Evolutionary conservation across 2,888 invertebrate species (phyloP).

Genomic region (Notocelia uddmanniana): DNA sequence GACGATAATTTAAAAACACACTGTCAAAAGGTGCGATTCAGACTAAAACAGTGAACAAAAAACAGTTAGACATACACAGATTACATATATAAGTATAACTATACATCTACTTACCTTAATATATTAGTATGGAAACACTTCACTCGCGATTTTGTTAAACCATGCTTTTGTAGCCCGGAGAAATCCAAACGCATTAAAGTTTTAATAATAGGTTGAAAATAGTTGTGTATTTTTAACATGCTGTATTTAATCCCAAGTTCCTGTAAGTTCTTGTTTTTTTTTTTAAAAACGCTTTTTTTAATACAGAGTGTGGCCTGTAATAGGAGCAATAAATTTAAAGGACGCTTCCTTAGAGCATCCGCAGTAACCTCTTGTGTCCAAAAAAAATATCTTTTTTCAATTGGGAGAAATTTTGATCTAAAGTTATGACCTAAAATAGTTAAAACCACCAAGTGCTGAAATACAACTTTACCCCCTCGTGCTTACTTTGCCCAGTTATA

Average conservation of each 20-base stretch:
- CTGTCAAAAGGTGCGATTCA: conserved; percentile 7
- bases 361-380: no score
- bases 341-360: no score
- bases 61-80: conserved; percentile 37
- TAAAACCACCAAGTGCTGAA: no score
- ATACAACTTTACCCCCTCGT: not conserved
- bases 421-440: no score
- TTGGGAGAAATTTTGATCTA: no score
- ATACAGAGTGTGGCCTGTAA: no score
- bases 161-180: conserved; percentile 22
- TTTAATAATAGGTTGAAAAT: conserved; percentile 20
- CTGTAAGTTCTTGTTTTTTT: not conserved
- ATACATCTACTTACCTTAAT: conserved; percentile 51
- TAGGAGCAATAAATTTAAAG: no score
- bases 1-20: no score
- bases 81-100: conserved; percentile 40
- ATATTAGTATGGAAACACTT: conserved; percentile 43
- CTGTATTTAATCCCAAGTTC: not conserved
- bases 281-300: not conserved
- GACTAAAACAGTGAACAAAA: conserved; percentile 30
- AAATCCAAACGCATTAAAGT: not conserved
- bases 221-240: conserved; percentile 36
- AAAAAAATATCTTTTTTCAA: no score
- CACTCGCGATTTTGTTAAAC: conserved; percentile 36
- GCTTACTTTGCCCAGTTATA: not conserved